Evolutionary conservation across 2,888 invertebrate genomes (phyloP).

Genomic region (Apodemia duryi): DNA sequence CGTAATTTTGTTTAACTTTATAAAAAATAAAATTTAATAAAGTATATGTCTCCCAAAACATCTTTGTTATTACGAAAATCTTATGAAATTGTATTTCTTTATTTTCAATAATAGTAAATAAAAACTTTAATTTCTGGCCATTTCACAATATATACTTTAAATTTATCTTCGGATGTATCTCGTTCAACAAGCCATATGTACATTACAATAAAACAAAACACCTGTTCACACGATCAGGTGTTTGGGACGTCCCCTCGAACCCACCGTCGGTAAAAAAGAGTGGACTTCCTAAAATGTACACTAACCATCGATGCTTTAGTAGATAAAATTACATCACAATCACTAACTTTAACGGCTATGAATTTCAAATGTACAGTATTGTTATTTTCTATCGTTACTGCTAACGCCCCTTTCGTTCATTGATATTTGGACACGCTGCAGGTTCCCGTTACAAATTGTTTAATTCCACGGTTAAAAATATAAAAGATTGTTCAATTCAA

Average conservation of each 20-base stretch:
- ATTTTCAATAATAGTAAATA: too few species aligned
- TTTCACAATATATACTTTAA: too few species aligned
- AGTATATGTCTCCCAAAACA: too few species aligned
- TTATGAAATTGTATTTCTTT: too few species aligned
- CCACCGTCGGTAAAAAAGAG: constrained; percentile 26
- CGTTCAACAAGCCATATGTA: constrained; percentile 34
- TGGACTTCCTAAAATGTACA: neutral
- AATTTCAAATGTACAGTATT: neutral
- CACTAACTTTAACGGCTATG: constrained; percentile 22
- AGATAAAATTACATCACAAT: neutral
- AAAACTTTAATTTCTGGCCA: too few species aligned
- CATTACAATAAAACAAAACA: constrained; percentile 36
- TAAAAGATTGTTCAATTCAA: constrained; percentile 6
- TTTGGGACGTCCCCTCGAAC: constrained; percentile 36
- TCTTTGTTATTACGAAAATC: too few species aligned
- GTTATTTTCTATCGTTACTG: neutral
- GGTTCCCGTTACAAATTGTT: constrained; percentile 41
- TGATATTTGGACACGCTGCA: constrained; percentile 46
- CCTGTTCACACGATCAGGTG: constrained; percentile 58
- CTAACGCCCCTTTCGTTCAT: constrained; percentile 35
- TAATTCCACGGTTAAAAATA: constrained; percentile 20
- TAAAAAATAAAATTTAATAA: too few species aligned
- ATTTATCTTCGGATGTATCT: constrained; percentile 38
- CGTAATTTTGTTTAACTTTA: too few species aligned
- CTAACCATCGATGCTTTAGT: constrained; percentile 32